Evolutionary conservation across 1,140 invertebrate genomes (phyloP), one percentile per base, ranked within the genome.

Genomic region (Anastatus disparis): DNA sequence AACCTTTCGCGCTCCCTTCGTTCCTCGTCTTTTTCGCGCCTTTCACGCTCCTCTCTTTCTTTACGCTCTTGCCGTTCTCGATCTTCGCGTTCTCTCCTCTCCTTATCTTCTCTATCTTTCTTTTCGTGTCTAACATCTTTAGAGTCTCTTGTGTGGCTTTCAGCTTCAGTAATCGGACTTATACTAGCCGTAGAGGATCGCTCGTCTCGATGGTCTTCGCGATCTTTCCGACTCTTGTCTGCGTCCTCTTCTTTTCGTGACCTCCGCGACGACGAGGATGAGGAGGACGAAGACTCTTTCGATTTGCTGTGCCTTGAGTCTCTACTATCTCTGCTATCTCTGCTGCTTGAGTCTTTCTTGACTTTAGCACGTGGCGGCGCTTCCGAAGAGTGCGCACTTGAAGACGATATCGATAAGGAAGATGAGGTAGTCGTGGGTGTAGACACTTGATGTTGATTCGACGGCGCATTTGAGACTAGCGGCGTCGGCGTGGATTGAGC

Each of bases 11-110:
- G 76, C 73, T 85, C 83, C 8, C 80, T 69, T 70, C 85, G 85
- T 70, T 89, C 88, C 17, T 82, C 79, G 31, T 80, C 71, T 88
- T 87, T 22, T 79, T 84, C 85, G 17, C 79, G 81, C 84, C 77
- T 89, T 27, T 87, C 88, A 2, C 84, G 82, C 46, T 89, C 86
- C 31, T 83, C 79, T 1, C 78, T 63, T 55, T 83, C 76, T 63
- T 78, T 80, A 24, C 46, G 46, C 4, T 9, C 55, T 22, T 58
- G 58, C 2, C 63, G 48, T n/a, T 59, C 44, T 81, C 82, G n/a
- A 76, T 82, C 10, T 81, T 81, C 17, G 40, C 77, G 58, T 20
- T 82, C 77, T 44, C 80, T 77, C 46, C 73, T 76, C 20, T 81
- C 44, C 77, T 76, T 42, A 78, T 79, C 76, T 79, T 84, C 12